phyloP scores from a whole-genome alignment of 2,797 vertebrate genomes.

The Hydrolagus colliei region DNA sequence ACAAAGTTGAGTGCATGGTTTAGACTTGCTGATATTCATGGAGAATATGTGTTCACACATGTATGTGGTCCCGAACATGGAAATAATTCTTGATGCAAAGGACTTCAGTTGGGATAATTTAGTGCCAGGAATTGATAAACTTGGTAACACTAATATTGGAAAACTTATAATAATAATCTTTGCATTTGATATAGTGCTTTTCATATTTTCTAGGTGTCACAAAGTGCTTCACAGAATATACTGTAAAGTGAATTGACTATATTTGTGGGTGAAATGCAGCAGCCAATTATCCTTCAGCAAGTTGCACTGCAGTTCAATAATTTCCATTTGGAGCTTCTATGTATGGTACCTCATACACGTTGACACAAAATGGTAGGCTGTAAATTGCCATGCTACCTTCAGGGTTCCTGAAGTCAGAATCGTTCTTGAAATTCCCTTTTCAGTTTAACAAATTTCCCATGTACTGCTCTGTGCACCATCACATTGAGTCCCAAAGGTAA shows the following conservation, averaged over 20 bases:
- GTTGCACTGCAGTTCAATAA: background rate
- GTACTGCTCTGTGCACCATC: background rate
- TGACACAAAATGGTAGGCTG: background rate
- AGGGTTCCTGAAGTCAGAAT: slow-evolving; percentile 15
- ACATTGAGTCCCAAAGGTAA: background rate
- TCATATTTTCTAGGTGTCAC: too few species aligned
- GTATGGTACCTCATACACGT: background rate
- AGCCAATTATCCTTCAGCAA: background rate
- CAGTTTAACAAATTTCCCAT: background rate
- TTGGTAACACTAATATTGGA: background rate
- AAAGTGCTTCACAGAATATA: too few species aligned
- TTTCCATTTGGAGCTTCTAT: slow-evolving; percentile 6
- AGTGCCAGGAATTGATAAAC: slow-evolving; percentile 11
- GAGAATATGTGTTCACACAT: slow-evolving; percentile 15
- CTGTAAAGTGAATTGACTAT: too few species aligned
- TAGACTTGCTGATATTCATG: slow-evolving; percentile 15
- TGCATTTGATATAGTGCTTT: too few species aligned
- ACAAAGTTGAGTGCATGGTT: background rate
- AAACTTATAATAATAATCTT: background rate
- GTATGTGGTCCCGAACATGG: background rate
- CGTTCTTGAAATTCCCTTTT: slow-evolving; percentile 14
- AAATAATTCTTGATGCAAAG: slow-evolving; percentile 13
- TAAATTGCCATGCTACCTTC: slow-evolving; percentile 5
- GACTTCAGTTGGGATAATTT: slow-evolving; percentile 12
- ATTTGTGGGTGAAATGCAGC: too few species aligned